A percentile compares a stretch with the other conserved stretches of the same genome.
phyloP scores from a whole-genome alignment of 2,888 invertebrate species.

The Zonitis immaculata region DNA sequence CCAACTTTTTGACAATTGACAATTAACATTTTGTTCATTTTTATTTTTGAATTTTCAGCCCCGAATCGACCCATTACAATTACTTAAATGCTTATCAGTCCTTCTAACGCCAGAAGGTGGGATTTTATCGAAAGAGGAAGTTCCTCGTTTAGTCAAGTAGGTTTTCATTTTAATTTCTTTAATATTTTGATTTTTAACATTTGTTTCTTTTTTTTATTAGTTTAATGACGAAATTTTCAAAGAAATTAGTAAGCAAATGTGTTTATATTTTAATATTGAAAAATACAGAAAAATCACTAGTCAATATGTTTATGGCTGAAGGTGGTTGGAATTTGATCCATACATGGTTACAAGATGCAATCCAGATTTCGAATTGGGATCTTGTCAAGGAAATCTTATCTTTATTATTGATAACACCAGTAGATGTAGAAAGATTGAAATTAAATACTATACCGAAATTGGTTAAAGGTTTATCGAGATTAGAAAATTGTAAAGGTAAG shows the following conservation, averaged over 20 bases:
- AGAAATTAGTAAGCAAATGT: slow-evolving; percentile 92
- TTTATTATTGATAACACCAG: slow-evolving; percentile 79
- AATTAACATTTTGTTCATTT: slow-evolving; percentile 8
- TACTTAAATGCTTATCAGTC: slow-evolving; percentile 84
- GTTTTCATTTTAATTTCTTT: slow-evolving; percentile 34
- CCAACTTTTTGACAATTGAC: slow-evolving; percentile 8
- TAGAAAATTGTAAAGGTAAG: slow-evolving; percentile 77
- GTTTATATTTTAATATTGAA: slow-evolving; percentile 90
- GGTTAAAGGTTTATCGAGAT: slow-evolving; percentile 81
- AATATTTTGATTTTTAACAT: no score
- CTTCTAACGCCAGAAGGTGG: slow-evolving; percentile 80
- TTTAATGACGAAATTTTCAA: slow-evolving; percentile 93
- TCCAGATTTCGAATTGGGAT: slow-evolving; percentile 78
- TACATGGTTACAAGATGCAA: slow-evolving; percentile 86
- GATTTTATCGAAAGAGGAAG: slow-evolving; percentile 82
- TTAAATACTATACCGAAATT: slow-evolving; percentile 89
- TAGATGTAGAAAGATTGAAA: slow-evolving; percentile 85
- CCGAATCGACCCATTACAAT: slow-evolving; percentile 84
- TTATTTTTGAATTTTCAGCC: slow-evolving; percentile 68
- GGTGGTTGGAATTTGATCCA: slow-evolving; percentile 92
- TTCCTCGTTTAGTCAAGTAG: slow-evolving; percentile 81
- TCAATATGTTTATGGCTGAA: slow-evolving; percentile 83
- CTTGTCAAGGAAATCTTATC: slow-evolving; percentile 82
- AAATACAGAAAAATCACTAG: slow-evolving; percentile 74
- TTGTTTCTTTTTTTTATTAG: slow-evolving; percentile 55